These are phyloP conservation scores for Motacilla alba DNA, from an alignment of 2,113 vertebrate species.

Conservation along the genomic window DNA sequence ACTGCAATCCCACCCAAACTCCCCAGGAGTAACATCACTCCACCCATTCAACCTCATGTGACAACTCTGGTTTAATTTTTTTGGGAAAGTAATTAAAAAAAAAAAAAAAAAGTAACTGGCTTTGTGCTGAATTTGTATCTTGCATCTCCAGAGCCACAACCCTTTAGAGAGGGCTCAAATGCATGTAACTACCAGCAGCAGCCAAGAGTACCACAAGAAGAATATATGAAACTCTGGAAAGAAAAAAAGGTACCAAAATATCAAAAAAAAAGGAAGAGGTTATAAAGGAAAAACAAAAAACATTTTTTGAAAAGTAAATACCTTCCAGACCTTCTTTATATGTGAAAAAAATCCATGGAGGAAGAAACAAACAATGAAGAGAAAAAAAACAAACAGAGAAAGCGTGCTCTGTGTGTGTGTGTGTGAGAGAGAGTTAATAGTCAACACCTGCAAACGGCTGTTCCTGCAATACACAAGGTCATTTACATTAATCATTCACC, in stretches of 20 bases:
- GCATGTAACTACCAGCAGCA: not conserved
- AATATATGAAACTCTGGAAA: not conserved
- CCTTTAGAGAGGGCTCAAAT: not conserved
- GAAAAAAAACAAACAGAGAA: not conserved
- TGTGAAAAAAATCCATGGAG: not conserved
- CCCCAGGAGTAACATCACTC: not conserved
- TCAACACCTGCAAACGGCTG: not conserved
- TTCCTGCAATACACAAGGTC: conserved; percentile 11
- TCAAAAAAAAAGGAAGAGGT: not conserved
- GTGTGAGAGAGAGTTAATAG: not conserved
- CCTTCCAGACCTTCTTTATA: not conserved
- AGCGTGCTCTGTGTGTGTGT: not conserved
- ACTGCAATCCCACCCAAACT: not conserved
- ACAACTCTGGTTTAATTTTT: not conserved
- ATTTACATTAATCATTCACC: conserved; percentile 30
- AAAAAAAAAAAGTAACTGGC: not conserved
- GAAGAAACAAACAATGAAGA: not conserved
- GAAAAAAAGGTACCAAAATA: not conserved
- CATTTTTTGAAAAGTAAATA: not conserved
- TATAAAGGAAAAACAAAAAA: not conserved
- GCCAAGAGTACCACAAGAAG: not conserved
- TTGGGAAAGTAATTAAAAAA: not conserved
- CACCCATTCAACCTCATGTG: not conserved
- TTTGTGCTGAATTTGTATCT: not conserved
- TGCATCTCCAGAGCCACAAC: not conserved